phyloP scores from a whole-genome alignment of 2,797 vertebrate genomes.

The Phrynocephalus forsythii region DNA sequence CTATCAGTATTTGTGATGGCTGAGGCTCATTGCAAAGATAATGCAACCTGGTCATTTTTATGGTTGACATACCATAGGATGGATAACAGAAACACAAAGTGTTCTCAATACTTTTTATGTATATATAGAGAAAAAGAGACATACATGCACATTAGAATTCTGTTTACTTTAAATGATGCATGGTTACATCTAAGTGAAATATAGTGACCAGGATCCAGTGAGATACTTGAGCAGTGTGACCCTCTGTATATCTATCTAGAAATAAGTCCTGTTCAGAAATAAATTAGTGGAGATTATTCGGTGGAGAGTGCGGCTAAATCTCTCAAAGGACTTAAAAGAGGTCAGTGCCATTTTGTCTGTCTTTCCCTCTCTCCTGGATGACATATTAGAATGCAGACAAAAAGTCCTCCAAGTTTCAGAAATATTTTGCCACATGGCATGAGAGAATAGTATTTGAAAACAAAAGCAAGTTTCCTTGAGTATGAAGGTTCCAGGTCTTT shows the following conservation, averaged over 20 bases:
- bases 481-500: background rate
- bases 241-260: background rate
- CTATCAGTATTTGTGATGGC: background rate
- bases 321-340: background rate
- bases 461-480: background rate
- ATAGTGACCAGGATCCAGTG: constrained; percentile 1
- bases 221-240: background rate
- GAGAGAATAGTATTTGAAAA: background rate
- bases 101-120: background rate
- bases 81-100: constrained; percentile 34
- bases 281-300: background rate
- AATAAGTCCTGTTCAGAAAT: background rate
- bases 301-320: background rate
- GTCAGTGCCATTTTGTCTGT: background rate
- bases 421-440: background rate
- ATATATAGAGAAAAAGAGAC: background rate
- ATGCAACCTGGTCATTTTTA: constrained; percentile 18
- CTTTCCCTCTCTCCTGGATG: background rate
- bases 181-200: constrained; percentile 52
- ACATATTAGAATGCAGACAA: background rate
- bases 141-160: constrained; percentile 32
- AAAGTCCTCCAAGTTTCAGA: constrained; percentile 11
- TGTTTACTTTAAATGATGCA: constrained; percentile 37
- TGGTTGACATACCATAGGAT: constrained; percentile 42
- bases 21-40: constrained; percentile 27